Conservation (phyloP, 2,888 invertebrate genomes). For the Phaonia tiefii region DNA sequence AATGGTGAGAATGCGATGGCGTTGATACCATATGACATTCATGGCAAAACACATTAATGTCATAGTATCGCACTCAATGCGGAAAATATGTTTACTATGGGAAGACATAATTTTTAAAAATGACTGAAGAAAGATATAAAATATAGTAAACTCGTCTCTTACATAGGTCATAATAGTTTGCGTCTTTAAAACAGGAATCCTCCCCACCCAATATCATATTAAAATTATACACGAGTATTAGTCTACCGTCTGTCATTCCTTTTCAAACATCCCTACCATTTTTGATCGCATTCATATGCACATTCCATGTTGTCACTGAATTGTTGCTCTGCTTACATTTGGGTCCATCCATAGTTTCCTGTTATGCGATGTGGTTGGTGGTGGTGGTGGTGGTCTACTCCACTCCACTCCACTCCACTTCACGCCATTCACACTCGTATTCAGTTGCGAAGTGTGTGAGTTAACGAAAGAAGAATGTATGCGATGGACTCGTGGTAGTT, state of each 20-base stretch:
- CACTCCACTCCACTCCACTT: background rate
- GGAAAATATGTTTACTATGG: too few species aligned
- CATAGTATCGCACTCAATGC: background rate
- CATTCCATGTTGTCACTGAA: background rate
- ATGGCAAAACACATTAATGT: conserved; percentile 12
- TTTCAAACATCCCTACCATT: too few species aligned
- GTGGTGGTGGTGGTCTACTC: conserved; percentile 1
- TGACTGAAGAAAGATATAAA: too few species aligned
- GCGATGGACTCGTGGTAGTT: too few species aligned
- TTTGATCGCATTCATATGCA: background rate
- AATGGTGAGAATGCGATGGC: background rate
- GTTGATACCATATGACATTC: conserved; percentile 1
- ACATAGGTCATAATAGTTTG: too few species aligned
- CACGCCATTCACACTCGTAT: background rate
- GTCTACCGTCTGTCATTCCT: too few species aligned
- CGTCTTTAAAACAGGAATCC: too few species aligned
- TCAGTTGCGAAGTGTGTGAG: background rate
- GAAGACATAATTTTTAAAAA: too few species aligned
- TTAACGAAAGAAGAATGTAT: too few species aligned
- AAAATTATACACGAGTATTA: too few species aligned
- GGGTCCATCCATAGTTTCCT: background rate
- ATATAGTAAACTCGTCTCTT: too few species aligned
- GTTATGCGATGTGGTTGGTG: background rate
- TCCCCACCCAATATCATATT: too few species aligned
- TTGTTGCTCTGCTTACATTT: background rate